Conservation (phyloP, 2,888 invertebrate genomes). For the Carterocephalus palaemon region DNA sequence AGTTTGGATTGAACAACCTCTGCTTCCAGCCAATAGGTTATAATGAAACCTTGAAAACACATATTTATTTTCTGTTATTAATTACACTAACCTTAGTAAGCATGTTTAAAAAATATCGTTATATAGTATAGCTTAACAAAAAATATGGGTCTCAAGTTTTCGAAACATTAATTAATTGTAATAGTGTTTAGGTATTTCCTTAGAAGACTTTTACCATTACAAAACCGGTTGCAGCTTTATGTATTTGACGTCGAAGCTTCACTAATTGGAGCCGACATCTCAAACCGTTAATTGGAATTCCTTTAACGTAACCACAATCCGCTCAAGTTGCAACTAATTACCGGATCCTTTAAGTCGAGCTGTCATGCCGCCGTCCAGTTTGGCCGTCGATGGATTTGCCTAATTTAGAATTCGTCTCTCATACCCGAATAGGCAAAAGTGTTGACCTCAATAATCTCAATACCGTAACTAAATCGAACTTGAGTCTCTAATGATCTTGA, state of each 20-base stretch:
- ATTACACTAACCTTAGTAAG: too few relatives aligned
- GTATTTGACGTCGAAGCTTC: constrained; percentile 1
- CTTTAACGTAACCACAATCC: constrained; percentile 10
- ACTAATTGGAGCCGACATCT: constrained; percentile 11
- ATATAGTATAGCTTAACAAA: too few relatives aligned
- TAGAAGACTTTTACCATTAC: too few relatives aligned
- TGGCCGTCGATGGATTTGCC: constrained; percentile 6
- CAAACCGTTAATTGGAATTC: constrained; percentile 17
- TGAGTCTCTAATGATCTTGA: too few relatives aligned
- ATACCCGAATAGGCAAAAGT: background rate
- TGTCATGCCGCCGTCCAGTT: background rate
- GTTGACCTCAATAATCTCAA: constrained; percentile 3
- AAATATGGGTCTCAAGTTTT: too few relatives aligned
- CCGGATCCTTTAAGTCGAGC: background rate
- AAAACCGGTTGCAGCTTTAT: too few relatives aligned
- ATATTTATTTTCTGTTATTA: too few relatives aligned
- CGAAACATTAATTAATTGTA: too few relatives aligned
- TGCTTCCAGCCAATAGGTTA: background rate
- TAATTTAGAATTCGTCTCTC: constrained; percentile 8
- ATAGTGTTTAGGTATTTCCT: too few relatives aligned
- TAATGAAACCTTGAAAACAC: background rate
- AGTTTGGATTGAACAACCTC: background rate
- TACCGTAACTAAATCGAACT: too few relatives aligned
- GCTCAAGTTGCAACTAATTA: background rate
- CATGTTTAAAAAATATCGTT: too few relatives aligned